Conservation (phyloP, 2,888 invertebrate genomes). For the Scrobipalpa atriplicella region DNA sequence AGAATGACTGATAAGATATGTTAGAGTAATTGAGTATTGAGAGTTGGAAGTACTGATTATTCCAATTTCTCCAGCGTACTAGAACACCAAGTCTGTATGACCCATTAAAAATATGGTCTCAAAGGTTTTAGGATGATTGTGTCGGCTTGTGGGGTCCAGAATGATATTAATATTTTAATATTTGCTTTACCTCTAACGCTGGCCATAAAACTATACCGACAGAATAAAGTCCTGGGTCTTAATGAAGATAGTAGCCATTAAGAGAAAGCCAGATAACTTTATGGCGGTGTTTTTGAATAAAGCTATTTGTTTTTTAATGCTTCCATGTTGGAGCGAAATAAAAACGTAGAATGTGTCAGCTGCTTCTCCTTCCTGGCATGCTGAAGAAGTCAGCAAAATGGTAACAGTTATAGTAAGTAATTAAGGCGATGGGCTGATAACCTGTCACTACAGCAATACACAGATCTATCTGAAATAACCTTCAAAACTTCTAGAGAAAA, state of each 20-base stretch:
- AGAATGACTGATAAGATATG: too few relatives aligned
- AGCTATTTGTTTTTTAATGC: neutral
- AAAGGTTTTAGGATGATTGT: conserved; percentile 6
- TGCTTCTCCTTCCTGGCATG: too few relatives aligned
- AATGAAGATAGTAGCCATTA: neutral
- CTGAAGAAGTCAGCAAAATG: too few relatives aligned
- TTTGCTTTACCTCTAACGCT: neutral
- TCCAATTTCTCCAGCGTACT: neutral
- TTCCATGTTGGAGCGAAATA: too few relatives aligned
- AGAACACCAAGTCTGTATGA: neutral
- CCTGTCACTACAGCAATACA: too few relatives aligned
- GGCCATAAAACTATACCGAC: neutral
- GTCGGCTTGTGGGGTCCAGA: neutral
- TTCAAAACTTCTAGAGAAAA: too few relatives aligned
- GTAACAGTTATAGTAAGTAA: too few relatives aligned
- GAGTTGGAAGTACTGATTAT: neutral
- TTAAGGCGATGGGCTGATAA: too few relatives aligned
- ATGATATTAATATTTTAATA: neutral
- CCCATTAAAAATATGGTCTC: neutral
- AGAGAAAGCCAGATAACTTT: neutral
- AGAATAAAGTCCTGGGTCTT: neutral
- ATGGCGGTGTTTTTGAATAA: neutral
- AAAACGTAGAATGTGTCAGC: too few relatives aligned
- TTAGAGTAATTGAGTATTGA: too few relatives aligned
- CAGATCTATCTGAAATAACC: too few relatives aligned